Evolutionary conservation across 2,888 invertebrate genomes (phyloP).

Genomic region (Lasioglossum zephyrum): DNA sequence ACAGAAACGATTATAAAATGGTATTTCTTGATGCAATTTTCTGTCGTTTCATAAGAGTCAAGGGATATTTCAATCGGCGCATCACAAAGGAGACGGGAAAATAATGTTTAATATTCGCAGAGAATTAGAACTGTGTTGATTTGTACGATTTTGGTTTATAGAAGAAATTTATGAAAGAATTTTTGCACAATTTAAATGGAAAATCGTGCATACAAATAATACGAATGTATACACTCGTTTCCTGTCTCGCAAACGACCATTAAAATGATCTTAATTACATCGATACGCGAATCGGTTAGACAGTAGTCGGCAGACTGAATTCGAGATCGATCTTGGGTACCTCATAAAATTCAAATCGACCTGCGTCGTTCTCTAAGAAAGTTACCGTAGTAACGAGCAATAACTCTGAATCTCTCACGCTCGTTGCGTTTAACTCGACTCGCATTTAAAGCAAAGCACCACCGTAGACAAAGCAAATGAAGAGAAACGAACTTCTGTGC

Average conservation of each 20-base stretch:
- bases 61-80: too few species aligned
- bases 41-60: too few species aligned
- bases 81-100: too few species aligned
- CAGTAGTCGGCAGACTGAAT: background rate
- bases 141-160: too few species aligned
- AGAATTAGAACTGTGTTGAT: too few species aligned
- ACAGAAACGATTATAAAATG: background rate
- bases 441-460: background rate
- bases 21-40: too few species aligned
- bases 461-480: background rate
- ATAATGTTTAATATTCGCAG: too few species aligned
- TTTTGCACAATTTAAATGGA: too few species aligned
- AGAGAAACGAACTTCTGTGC: slow-evolving; percentile 6
- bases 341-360: background rate
- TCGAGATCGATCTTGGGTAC: background rate
- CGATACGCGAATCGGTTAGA: background rate
- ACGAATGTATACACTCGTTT: background rate
- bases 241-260: background rate
- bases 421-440: background rate
- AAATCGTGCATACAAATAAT: too few species aligned
- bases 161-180: too few species aligned
- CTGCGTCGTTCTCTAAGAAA: background rate
- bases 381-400: slow-evolving; percentile 2
- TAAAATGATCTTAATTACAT: background rate
- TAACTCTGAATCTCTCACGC: slow-evolving; percentile 1